Evolutionary conservation across 2,797 vertebrate species (phyloP).

Genomic region (Notolabrus celidotus): DNA sequence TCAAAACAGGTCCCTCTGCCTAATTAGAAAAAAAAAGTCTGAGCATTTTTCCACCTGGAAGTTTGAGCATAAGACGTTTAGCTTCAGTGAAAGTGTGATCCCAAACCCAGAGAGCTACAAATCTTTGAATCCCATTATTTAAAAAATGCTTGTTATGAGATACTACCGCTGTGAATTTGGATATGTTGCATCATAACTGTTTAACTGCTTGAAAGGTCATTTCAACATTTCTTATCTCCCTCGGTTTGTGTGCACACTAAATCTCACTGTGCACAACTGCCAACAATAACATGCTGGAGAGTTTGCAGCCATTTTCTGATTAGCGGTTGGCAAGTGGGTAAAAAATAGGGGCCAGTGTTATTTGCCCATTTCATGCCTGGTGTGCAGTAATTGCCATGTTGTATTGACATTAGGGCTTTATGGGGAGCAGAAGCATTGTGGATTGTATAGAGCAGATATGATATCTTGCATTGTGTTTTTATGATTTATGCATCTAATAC

Average conservation of each 20-base stretch:
- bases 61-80: conserved; percentile 23
- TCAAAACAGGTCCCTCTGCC: conserved; percentile 54
- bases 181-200: conserved; percentile 32
- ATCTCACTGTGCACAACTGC: conserved; percentile 47
- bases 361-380: conserved; percentile 72
- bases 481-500: conserved; percentile 4
- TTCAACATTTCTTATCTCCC: conserved; percentile 58
- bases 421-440: conserved; percentile 16
- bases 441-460: conserved; percentile 11
- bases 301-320: conserved; percentile 53
- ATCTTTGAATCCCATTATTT: conserved; percentile 4
- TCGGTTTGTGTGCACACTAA: conserved; percentile 30
- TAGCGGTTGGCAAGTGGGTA: conserved; percentile 31
- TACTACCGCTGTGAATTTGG: not conserved
- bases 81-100: conserved; percentile 14
- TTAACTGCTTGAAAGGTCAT: conserved; percentile 49
- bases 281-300: conserved; percentile 65
- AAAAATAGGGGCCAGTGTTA: conserved; percentile 41
- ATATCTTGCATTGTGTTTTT: conserved; percentile 9
- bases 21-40: conserved; percentile 28
- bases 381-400: conserved; percentile 57
- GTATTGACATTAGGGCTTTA: conserved; percentile 29
- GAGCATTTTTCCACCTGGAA: conserved; percentile 36
- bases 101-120: conserved; percentile 25
- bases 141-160: conserved; percentile 1